Evolutionary conservation across 1,140 invertebrate genomes (phyloP), one percentile per base, ranked within the genome.

Genomic region (Antheraea mylitta): DNA sequence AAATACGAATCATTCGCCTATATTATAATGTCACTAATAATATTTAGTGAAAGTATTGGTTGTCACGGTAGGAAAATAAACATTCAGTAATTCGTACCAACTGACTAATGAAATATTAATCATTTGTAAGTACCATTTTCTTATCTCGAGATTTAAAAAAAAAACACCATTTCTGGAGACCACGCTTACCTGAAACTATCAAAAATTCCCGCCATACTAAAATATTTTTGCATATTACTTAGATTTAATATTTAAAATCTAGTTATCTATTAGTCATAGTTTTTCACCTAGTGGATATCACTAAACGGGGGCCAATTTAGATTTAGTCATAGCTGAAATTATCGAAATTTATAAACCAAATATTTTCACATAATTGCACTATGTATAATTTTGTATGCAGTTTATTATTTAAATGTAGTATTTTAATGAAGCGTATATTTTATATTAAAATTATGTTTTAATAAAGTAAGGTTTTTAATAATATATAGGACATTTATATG

Each of bases 301-400:
- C 79, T 71, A 78, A 78, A 68, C 74, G 76, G 83, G 73, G 80
- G 83, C 83, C 83, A 85, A 85, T 71, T 73, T 85, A 82, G 80
- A 71, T 9, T 69, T 75, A 77, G 71, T 68, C 10, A 8, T 53
- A 64, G 66, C 61, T 70, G 69, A 71, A 70, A 65, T 42, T 53
- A 53, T 16, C 13, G 45, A 16, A 53, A 53, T 53, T 53, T 53
- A 16, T 53, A 53, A 53, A 53, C 11, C 10, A 53, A 53, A 53
- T 53, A 53, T 63, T 37, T 63, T 63, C 61, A 63, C 61, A 36
- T 63, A 63, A 7, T 11, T 37, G 61, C 61, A 63, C 61, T 10
- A 53, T 16, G 22, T 30, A 53, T 53, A 53, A 16, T 53, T 16
- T 13, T 53, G 2, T 53, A 53, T 53, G 45, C 13, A 53, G 16